A percentile compares a stretch with the other conserved stretches of the same genome.
Conservation (phyloP, 2,888 invertebrate genomes). For the Noctua janthe region DNA sequence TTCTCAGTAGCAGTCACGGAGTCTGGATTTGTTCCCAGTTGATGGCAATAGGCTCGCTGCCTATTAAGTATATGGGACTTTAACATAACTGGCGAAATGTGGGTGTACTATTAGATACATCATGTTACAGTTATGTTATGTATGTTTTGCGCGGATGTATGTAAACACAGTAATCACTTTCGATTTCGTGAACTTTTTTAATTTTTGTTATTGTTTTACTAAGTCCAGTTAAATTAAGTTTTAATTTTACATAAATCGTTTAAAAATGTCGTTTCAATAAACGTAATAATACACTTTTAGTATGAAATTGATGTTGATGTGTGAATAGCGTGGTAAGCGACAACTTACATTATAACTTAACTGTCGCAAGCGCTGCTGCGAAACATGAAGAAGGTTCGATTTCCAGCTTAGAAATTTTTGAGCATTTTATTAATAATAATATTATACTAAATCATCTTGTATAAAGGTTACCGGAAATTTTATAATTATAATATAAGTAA, state of each 20-base stretch:
- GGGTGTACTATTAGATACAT: too few species aligned
- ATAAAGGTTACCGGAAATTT: neutral
- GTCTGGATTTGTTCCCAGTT: too few species aligned
- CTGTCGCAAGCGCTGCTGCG: neutral
- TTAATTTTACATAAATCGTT: neutral
- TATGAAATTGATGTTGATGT: neutral
- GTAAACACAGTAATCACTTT: neutral
- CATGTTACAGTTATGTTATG: too few species aligned
- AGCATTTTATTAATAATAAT: neutral
- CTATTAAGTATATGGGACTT: too few species aligned
- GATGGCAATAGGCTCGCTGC: too few species aligned
- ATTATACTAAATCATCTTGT: neutral
- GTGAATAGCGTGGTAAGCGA: neutral
- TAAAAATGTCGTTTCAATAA: neutral
- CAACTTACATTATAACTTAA: neutral
- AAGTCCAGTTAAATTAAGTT: neutral
- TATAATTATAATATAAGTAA: neutral
- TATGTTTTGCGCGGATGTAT: too few species aligned
- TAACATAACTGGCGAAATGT: too few species aligned
- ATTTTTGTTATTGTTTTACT: neutral
- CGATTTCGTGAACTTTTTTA: neutral
- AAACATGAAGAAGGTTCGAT: neutral
- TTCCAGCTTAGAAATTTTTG: neutral
- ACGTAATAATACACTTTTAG: neutral
- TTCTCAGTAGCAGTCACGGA: too few species aligned